Percentiles rank a stretch among this genome's conserved stretches.
These are phyloP conservation scores for Geococcyx californianus DNA, from an alignment of 2,113 vertebrate genomes.

Conservation along the genomic window DNA sequence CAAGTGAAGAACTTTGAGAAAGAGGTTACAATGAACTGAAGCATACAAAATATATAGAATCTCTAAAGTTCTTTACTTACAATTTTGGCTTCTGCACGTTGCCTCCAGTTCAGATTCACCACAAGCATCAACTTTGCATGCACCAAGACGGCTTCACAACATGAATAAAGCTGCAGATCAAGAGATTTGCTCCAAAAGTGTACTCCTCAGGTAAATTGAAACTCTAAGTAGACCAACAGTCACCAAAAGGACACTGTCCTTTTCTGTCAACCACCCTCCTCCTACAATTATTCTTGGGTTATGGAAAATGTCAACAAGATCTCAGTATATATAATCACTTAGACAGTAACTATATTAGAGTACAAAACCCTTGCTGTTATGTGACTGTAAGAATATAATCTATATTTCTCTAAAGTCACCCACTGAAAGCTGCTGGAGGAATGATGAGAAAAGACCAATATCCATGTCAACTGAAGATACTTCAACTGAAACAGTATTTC, in stretches of 20 bases:
- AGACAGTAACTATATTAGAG: neutral
- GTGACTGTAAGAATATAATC: neutral
- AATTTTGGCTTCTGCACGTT: neutral
- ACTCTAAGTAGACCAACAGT: neutral
- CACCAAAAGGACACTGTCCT: rapidly evolving
- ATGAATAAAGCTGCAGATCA: neutral
- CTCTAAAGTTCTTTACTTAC: neutral
- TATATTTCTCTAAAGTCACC: neutral
- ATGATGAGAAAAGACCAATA: neutral
- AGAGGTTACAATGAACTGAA: neutral
- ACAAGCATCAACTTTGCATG: neutral
- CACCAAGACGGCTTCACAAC: neutral
- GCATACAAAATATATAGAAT: neutral
- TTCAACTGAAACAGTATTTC: neutral
- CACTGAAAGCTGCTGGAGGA: neutral
- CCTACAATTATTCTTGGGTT: neutral
- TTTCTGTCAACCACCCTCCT: neutral
- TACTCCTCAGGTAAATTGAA: neutral
- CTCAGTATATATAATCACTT: neutral
- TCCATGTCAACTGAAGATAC: neutral
- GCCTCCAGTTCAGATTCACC: neutral
- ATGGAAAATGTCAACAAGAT: neutral
- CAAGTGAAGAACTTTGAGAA: neutral
- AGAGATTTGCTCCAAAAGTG: neutral
- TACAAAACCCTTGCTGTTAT: neutral